A percentile compares a stretch with the other conserved stretches of the same genome.
Evolutionary conservation across 2,797 vertebrate species (phyloP).

Genomic region (Rhabdophis nuchalis): DNA sequence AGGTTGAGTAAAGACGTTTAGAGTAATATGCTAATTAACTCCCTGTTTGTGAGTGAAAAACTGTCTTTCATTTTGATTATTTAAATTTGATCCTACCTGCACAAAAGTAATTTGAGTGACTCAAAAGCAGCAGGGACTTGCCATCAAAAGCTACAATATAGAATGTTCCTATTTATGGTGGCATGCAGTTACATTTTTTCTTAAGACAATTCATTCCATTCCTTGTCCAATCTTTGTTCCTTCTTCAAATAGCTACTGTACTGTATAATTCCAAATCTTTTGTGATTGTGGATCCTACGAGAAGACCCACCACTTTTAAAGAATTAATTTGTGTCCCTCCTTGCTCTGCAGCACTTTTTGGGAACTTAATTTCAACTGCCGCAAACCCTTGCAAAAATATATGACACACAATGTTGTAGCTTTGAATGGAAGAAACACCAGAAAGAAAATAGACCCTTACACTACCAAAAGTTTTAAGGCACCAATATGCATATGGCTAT

Average conservation of each 20-base stretch:
- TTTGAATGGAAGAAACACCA: neutral
- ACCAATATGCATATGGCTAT: neutral
- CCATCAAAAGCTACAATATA: neutral
- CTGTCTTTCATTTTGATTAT: neutral
- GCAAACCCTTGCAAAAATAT: neutral
- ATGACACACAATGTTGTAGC: neutral
- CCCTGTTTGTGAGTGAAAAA: neutral
- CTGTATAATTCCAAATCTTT: neutral
- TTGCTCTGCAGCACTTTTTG: neutral
- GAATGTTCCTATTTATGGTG: neutral
- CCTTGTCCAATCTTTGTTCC: neutral
- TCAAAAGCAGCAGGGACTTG: neutral
- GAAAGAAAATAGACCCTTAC: neutral
- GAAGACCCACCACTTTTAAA: neutral
- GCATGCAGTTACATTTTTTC: neutral
- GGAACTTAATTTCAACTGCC: neutral
- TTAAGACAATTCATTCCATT: neutral
- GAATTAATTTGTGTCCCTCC: neutral
- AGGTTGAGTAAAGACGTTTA: neutral
- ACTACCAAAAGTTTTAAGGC: neutral
- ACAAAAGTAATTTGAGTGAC: neutral
- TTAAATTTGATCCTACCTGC: neutral
- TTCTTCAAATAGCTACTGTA: neutral
- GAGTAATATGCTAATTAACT: neutral
- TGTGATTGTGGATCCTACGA: neutral